Evolutionary conservation across 2,888 invertebrate genomes (phyloP).

Genomic region (Willowsia nigromaculata): DNA sequence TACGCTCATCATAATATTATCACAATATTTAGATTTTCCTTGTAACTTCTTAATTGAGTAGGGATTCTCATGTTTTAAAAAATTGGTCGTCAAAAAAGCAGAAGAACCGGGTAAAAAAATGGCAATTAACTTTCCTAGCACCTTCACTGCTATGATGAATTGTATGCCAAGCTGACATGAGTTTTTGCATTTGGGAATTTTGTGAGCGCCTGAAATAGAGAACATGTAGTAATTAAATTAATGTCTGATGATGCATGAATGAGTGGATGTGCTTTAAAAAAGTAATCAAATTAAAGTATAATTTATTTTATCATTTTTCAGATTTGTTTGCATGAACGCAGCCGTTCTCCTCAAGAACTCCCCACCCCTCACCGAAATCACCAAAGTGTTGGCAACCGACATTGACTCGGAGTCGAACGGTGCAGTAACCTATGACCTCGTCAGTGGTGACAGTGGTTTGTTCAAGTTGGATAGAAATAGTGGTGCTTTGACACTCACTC

Average conservation of each 20-base stretch:
- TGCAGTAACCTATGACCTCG: constrained; percentile 92
- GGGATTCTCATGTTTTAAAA: neutral
- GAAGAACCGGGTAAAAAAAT: constrained; percentile 1
- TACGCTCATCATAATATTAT: neutral
- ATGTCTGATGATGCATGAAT: neutral
- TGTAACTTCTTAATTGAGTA: neutral
- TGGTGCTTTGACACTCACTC: constrained; percentile 86
- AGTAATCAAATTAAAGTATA: neutral
- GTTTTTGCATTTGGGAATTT: no score
- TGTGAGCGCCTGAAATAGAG: no score
- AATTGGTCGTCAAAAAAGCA: neutral
- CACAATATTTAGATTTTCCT: neutral
- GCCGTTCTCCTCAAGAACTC: constrained; percentile 86
- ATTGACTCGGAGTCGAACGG: constrained; percentile 95
- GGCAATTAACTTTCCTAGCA: neutral
- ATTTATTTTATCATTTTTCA: constrained; percentile 26
- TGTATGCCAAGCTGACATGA: no score
- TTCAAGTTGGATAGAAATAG: constrained; percentile 91
- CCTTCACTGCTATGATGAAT: no score
- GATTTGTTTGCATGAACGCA: constrained; percentile 93
- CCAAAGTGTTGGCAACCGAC: constrained; percentile 91
- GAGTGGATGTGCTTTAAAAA: neutral
- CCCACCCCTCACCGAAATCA: constrained; percentile 84
- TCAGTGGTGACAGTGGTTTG: constrained; percentile 86
- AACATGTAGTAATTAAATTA: constrained; percentile 5